Evolutionary conservation across 1,140 invertebrate species (phyloP).

Genomic region (Phthorimaea operculella): DNA sequence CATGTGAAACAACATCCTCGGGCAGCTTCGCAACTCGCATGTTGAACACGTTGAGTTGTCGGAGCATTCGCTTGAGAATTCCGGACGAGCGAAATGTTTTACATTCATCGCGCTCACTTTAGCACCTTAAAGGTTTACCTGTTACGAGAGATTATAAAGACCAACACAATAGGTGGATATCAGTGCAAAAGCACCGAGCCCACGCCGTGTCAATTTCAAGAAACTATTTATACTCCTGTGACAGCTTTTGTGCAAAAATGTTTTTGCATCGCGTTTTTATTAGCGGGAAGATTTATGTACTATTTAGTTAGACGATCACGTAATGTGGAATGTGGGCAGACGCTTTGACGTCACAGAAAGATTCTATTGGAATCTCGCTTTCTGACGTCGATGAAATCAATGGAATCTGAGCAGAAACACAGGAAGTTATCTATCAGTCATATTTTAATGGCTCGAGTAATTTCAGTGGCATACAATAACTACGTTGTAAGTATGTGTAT

Average conservation of each 20-base stretch:
- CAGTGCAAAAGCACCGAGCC: background rate
- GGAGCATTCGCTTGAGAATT: constrained; percentile 13
- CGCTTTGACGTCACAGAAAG: too few species aligned
- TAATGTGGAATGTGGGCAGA: too few species aligned
- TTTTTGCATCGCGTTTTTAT: background rate
- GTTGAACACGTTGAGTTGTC: constrained; percentile 14
- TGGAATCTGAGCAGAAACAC: too few species aligned
- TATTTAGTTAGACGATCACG: too few species aligned
- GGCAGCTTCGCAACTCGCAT: constrained; percentile 15
- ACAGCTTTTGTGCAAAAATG: constrained; percentile 3
- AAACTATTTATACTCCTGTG: constrained; percentile 7
- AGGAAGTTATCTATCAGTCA: too few species aligned
- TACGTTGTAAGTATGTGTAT: too few species aligned
- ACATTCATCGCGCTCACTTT: constrained; percentile 22
- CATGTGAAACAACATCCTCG: constrained; percentile 21
- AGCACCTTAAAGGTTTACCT: background rate
- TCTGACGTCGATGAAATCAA: too few species aligned
- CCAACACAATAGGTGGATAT: background rate
- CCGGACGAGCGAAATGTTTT: constrained; percentile 16
- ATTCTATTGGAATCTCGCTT: too few species aligned
- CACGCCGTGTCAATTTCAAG: background rate
- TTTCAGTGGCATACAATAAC: too few species aligned
- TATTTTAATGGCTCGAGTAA: too few species aligned
- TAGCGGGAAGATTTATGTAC: background rate
- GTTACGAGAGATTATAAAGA: too few species aligned